Evolutionary conservation across 2,888 invertebrate species (phyloP), one percentile per base, ranked within the genome.

Genomic region (Cerceris rybyensis): DNA sequence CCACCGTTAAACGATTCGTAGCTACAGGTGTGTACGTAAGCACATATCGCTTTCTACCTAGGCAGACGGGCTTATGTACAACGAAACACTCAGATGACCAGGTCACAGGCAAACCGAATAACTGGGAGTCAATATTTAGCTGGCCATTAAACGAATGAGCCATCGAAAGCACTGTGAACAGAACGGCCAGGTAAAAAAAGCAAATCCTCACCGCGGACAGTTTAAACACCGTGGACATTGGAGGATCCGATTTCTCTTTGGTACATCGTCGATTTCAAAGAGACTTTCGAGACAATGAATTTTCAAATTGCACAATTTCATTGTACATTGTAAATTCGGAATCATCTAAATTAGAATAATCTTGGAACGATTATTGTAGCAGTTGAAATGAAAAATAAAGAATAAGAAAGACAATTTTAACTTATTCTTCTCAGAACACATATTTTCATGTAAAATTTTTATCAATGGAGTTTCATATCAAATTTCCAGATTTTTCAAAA

Each of bases 81-180:
- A 72, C 75, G 82, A 79, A 80, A 84, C 75, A 71, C 72, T 54
- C 50, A 42, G 81, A 78, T 83, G 86, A 85, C 78, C 83, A 70
- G 82, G 81, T 86, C 83, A 81, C 79, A 80, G 75, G 65, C 69
- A 82, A 81, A 82, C 82, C 78, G 77, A 80, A 81, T 86, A 87
- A 85, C 84, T 78, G 64, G 81, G 69, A 86, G 88, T 86, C 87
- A 89, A 89, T 89, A 89, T 89, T 89, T 88, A 87, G 85, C 78
- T 66, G 82, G 72, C 87, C 86, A 89, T 89, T 89, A 86, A 89
- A 86, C 84, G 78, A 78, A 85, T 81, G 84, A 86, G 81, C 82
- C 78, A 70, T 68, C 77, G 67, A 74, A 82, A 81, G 81, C 61
- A 57, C 61, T 16, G 42, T 9, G 61, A 66, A 52, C 63, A 54